phyloP scores from a whole-genome alignment of 2,888 invertebrate species.

The Lochmaea capreae region DNA sequence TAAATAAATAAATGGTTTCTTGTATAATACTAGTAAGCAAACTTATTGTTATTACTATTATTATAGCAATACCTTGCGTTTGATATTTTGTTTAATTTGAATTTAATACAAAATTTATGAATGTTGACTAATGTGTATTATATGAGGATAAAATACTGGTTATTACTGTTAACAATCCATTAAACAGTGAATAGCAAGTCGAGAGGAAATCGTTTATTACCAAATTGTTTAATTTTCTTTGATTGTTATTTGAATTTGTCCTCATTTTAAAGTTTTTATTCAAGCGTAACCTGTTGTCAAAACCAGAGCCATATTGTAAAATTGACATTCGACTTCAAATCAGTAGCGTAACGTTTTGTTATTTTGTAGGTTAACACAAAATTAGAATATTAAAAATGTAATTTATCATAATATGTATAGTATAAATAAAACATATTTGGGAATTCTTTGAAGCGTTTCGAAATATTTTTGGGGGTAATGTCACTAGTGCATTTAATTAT shows the following conservation, averaged over 20 bases:
- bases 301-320: no score
- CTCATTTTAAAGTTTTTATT: conserved; percentile 23
- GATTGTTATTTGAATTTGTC: conserved; percentile 22
- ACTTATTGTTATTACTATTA: not conserved
- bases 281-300: not conserved
- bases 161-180: conserved; percentile 32
- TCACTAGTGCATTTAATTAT: no score
- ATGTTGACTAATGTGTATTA: not conserved
- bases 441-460: no score
- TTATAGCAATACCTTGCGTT: not conserved
- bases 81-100: not conserved
- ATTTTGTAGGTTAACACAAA: no score
- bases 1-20: not conserved
- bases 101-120: conserved; percentile 2
- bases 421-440: no score
- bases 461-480: no score
- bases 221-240: conserved; percentile 35
- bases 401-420: no score
- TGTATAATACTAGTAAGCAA: not conserved
- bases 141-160: conserved; percentile 1
- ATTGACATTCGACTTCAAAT: no score
- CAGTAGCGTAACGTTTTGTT: no score
- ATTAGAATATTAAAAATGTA: no score
- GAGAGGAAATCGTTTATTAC: conserved; percentile 28
- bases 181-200: conserved; percentile 17